A percentile compares a stretch with the other conserved stretches of the same genome.
Conservation (phyloP, 2,888 invertebrate species). For the Gibbula magus region DNA sequence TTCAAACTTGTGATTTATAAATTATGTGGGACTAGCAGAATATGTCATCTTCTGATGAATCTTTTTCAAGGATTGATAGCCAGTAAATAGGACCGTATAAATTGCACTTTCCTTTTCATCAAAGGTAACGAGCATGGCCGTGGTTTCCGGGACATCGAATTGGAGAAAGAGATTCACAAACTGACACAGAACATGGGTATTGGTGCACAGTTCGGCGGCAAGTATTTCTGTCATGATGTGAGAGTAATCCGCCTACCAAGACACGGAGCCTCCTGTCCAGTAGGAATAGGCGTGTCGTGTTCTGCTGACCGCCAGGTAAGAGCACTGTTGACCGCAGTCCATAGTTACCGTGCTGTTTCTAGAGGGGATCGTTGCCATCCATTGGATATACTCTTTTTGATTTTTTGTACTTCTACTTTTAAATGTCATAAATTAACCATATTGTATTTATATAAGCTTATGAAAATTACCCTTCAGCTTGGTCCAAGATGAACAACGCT, state of each 20-base stretch:
- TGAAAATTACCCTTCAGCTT: too few relatives aligned
- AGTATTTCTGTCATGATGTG: constrained; percentile 76
- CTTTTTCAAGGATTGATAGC: too few relatives aligned
- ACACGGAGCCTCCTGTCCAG: constrained; percentile 75
- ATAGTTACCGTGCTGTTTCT: background rate
- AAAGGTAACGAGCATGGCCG: constrained; percentile 74
- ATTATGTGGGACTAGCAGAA: too few relatives aligned
- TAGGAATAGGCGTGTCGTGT: constrained; percentile 75
- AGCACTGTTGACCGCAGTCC: background rate
- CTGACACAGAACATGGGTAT: constrained; percentile 72
- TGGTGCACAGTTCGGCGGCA: constrained; percentile 76
- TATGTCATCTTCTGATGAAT: too few relatives aligned
- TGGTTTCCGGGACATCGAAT: constrained; percentile 72
- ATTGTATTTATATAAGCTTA: too few relatives aligned
- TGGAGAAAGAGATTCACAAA: constrained; percentile 70
- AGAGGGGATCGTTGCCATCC: too few relatives aligned
- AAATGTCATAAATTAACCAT: too few relatives aligned
- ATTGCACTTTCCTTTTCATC: background rate
- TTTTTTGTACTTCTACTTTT: too few relatives aligned
- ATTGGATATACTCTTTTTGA: too few relatives aligned
- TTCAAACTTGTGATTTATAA: too few relatives aligned
- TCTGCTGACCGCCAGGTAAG: constrained; percentile 75
- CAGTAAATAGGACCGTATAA: background rate
- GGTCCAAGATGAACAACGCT: too few relatives aligned
- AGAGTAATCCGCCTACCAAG: constrained; percentile 73